A percentile compares a stretch with the other conserved stretches of the same genome.
These are phyloP conservation scores for Spodoptera exigua DNA, from an alignment of 2,888 invertebrate species.

Conservation along the genomic window DNA sequence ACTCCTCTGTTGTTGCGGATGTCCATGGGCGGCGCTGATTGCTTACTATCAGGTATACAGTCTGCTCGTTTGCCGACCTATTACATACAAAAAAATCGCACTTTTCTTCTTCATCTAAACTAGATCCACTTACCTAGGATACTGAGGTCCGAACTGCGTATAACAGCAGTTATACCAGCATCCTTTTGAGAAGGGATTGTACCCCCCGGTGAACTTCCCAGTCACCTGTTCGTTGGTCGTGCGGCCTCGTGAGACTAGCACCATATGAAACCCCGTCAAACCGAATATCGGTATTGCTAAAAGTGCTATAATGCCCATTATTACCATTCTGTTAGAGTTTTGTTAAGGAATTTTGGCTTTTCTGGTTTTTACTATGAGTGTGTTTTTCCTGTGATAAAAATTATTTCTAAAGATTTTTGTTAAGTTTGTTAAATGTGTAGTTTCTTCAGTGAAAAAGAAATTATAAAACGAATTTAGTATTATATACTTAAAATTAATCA, in stretches of 20 bases:
- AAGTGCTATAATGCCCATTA: slow-evolving; percentile 97
- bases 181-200: slow-evolving; percentile 99
- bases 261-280: slow-evolving; percentile 99
- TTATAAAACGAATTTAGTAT: no score
- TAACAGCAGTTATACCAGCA: slow-evolving; percentile 98
- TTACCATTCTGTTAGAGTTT: slow-evolving; percentile 91
- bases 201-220: slow-evolving; percentile 99
- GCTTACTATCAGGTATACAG: no score
- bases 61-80: no score
- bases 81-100: no score
- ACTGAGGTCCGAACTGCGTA: slow-evolving; percentile 98
- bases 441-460: no score
- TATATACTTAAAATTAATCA: no score
- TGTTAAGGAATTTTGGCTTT: slow-evolving; percentile 61
- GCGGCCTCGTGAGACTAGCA: slow-evolving; percentile 97
- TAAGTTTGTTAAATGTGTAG: no score
- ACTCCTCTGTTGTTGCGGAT: no score
- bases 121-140: slow-evolving; percentile 95
- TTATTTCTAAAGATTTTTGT: no score
- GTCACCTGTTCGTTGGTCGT: slow-evolving; percentile 99
- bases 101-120: no score
- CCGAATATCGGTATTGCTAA: slow-evolving; percentile 99
- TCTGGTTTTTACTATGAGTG: slow-evolving; percentile 1
- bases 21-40: no score
- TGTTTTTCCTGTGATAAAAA: not conserved